Conservation (phyloP, 2,113 vertebrate genomes). For the Phocoena phocoena region DNA sequence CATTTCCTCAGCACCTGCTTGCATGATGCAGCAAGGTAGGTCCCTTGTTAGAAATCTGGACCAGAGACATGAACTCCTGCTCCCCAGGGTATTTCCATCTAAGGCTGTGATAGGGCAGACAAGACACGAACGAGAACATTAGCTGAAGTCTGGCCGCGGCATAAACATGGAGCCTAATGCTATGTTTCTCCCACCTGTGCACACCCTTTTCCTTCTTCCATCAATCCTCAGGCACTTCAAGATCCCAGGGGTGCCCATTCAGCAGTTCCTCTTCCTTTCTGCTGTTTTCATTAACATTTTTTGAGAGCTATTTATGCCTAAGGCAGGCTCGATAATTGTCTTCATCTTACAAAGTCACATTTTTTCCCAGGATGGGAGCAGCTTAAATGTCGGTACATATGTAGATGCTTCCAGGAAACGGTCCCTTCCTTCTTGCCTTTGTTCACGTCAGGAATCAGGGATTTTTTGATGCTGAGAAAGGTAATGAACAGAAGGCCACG, state of each 20-base stretch:
- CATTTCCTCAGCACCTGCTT: background rate
- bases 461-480: background rate
- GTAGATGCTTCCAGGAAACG: background rate
- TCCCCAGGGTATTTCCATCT: background rate
- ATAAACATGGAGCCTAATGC: rapidly evolving
- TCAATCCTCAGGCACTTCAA: background rate
- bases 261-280: background rate
- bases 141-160: rapidly evolving
- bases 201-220: too few relatives aligned
- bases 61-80: background rate
- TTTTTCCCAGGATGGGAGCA: background rate
- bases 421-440: background rate
- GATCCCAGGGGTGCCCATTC: background rate
- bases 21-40: rapidly evolving
- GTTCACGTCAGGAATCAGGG: background rate
- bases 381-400: background rate
- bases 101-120: rapidly evolving
- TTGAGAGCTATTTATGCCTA: background rate
- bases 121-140: rapidly evolving
- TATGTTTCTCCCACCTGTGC: background rate
- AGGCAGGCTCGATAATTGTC: background rate
- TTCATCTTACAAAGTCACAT: background rate
- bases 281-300: background rate
- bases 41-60: background rate
- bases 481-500: background rate